These are phyloP conservation scores for Atrichornis clamosus DNA, from an alignment of 2,113 vertebrate species.

Conservation along the genomic window DNA sequence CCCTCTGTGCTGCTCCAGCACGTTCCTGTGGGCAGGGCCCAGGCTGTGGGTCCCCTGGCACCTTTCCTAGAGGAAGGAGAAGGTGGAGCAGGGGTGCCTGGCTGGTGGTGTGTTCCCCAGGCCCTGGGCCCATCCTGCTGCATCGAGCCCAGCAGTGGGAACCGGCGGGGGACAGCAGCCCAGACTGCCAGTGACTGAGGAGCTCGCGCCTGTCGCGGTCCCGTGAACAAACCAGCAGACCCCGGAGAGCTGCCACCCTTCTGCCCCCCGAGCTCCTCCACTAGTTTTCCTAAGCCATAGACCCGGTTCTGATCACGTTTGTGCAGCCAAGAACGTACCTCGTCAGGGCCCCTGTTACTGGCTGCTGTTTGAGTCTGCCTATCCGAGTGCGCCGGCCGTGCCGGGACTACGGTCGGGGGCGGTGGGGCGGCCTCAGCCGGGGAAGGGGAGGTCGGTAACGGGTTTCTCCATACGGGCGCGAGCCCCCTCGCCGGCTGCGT, in stretches of 20 bases:
- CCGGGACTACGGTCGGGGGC: neutral
- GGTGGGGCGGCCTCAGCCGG: neutral
- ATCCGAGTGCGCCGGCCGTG: no score
- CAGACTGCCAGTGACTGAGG: neutral
- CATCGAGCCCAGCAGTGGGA: neutral
- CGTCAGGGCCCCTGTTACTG: neutral
- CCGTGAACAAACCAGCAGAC: neutral
- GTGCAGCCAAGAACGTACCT: conserved; percentile 6
- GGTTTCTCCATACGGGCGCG: neutral
- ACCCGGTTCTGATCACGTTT: neutral
- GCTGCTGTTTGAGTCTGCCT: neutral
- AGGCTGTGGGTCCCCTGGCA: fast-evolving
- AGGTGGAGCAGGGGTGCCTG: neutral
- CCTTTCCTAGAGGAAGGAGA: neutral
- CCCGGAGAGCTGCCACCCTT: neutral
- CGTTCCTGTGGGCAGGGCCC: neutral
- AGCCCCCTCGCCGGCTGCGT: no score
- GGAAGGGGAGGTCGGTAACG: neutral
- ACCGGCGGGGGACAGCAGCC: neutral
- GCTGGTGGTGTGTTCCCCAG: neutral
- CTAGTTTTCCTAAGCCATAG: conserved; percentile 5
- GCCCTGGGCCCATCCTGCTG: neutral
- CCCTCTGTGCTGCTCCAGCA: neutral
- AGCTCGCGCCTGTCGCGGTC: neutral
- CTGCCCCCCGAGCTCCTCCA: neutral